Evolutionary conservation across 2,113 vertebrate species (phyloP), one percentile per base, ranked within the genome.

Genomic region (Nannobrachium achirus): DNA sequence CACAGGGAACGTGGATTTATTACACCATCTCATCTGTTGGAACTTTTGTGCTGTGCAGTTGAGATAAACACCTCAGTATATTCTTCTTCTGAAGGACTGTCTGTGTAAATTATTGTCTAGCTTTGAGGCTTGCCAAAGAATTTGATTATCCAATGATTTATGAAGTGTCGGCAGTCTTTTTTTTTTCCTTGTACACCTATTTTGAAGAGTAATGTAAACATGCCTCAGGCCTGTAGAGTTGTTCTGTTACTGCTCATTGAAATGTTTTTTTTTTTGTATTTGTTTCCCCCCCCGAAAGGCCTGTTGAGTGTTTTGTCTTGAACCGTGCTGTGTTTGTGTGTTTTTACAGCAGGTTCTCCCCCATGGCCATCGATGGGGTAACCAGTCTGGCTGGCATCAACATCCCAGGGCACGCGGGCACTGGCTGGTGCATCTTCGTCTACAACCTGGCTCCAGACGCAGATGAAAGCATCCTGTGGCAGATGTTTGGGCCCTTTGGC

Each of bases 391-490:
- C 97, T 0, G 98, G 98, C 90, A 98, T 99, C 89, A 98, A 98
- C 87, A 95, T 99, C 91, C 97, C 98, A 2, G 97, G 96, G 57
- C 97, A 98, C 20, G 94, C 97, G 2, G 94, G 97, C 85, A 96
- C 95, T 3, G 97, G 97, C 75, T 99, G 98, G 98, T 99, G 98
- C 78, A 99, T 99, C 93, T 99, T 99, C 82, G 98, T 99, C 63
- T 99, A 99, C 93, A 99, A 99, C 88, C 90, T 99, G 92, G 97
- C 97, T 46, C 97, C 97, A 1, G 98, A 99, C 38, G 96, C 98
- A 16, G 98, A 99, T 18, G 97, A 99, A 82, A 99, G 97, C 91
- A 97, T 99, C 91, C 94, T 99, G 67, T 99, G 98, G 98, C 97
- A 99, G 91, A 99, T 99, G 98, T 99, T 99, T 70, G 97, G 98